Percentiles rank a stretch among this genome's conserved stretches.
Conservation (phyloP, 30 jellyfish, hydroid and myxozoan species). For the Turritopsis dohrnii region DNA sequence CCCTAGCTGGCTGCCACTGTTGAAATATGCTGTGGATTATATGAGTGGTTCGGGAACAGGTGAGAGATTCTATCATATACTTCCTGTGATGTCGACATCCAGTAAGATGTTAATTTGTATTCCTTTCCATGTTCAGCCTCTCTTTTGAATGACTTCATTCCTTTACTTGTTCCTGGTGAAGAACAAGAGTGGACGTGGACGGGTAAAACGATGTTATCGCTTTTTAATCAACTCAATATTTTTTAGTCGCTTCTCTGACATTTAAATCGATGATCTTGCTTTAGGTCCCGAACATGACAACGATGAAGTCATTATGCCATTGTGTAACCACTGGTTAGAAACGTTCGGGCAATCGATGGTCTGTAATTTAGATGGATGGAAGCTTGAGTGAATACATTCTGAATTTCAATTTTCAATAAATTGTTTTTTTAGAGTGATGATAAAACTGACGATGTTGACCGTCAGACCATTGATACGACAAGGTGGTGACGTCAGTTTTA, state of each 20-base stretch:
- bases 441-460: neutral
- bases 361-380: neutral
- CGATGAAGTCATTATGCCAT: conserved; percentile 52
- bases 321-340: conserved; percentile 77
- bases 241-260: too few relatives aligned
- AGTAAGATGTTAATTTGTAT: too few relatives aligned
- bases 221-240: too few relatives aligned
- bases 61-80: conserved; percentile 19
- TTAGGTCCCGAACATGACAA: conserved; percentile 62
- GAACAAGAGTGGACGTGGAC: conserved; percentile 83
- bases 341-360: conserved; percentile 53
- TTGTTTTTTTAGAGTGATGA: neutral
- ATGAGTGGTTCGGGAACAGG: conserved; percentile 62
- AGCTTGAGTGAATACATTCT: neutral
- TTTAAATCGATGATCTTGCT: neutral
- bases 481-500: neutral
- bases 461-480: conserved; percentile 8
- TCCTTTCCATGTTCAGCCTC: conserved; percentile 37
- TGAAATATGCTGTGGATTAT: conserved; percentile 58
- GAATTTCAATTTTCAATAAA: neutral
- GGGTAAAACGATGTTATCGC: conserved; percentile 47
- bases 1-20: conserved; percentile 56
- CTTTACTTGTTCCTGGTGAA: conserved; percentile 60
- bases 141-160: conserved; percentile 53
- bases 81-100: too few relatives aligned